These are phyloP conservation scores for Dorcus hopei DNA, from an alignment of 2,888 invertebrate species.

Conservation along the genomic window DNA sequence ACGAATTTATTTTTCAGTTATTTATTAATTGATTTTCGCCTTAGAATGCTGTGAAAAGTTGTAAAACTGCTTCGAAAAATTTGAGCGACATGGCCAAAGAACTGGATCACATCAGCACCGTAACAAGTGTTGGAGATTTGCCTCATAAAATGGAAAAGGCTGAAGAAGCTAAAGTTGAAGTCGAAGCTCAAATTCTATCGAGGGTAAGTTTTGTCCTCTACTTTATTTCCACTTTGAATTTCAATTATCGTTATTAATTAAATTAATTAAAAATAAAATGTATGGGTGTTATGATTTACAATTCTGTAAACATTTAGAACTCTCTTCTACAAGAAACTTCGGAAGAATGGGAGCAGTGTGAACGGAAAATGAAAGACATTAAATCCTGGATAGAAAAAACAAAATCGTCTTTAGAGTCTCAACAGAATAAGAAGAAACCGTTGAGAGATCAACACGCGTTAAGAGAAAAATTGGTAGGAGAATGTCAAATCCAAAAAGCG, in stretches of 20 bases:
- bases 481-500: conserved; percentile 84
- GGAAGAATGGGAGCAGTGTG: conserved; percentile 96
- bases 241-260: neutral
- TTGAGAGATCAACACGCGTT: conserved; percentile 81
- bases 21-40: conserved; percentile 28
- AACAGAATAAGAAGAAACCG: conserved; percentile 82
- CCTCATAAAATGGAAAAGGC: conserved; percentile 82
- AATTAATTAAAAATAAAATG: too few relatives aligned
- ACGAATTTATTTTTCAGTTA: neutral
- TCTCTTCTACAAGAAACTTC: conserved; percentile 85
- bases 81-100: conserved; percentile 90
- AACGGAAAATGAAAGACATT: conserved; percentile 88
- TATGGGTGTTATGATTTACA: too few relatives aligned
- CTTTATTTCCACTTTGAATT: neutral
- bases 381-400: conserved; percentile 88
- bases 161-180: conserved; percentile 81
- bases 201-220: conserved; percentile 59
- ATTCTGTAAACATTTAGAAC: conserved; percentile 57
- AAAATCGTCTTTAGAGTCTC: conserved; percentile 69
- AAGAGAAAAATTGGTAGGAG: conserved; percentile 82
- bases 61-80: conserved; percentile 83
- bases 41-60: conserved; percentile 83
- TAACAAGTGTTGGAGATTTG: conserved; percentile 81
- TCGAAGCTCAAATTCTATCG: conserved; percentile 80
- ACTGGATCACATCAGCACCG: conserved; percentile 77